Conservation (phyloP, 2,113 vertebrate genomes). For the Tautogolabrus adspersus region DNA sequence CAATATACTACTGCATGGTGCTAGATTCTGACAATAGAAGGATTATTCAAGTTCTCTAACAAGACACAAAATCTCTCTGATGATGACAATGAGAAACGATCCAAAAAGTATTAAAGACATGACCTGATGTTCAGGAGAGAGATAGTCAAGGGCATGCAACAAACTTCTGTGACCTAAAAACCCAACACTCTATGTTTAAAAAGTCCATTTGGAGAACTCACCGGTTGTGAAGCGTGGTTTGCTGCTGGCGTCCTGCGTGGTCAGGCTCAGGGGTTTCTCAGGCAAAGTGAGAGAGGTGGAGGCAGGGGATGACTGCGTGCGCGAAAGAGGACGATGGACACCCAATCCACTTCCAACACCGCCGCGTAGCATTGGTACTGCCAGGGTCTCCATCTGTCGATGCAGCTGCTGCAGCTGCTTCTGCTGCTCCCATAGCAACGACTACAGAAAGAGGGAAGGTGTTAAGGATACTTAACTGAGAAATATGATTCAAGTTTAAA, state of each 20-base stretch:
- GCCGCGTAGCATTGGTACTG: constrained; percentile 76
- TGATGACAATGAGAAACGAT: no score
- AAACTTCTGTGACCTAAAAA: no score
- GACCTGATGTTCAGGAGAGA: no score
- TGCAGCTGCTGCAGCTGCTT: constrained; percentile 88
- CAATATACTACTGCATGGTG: no score
- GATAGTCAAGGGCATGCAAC: no score
- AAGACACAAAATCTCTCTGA: no score
- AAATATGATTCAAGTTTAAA: not conserved
- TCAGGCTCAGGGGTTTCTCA: constrained; percentile 75
- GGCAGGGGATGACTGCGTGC: constrained; percentile 91
- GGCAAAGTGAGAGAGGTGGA: constrained; percentile 84
- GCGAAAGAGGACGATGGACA: constrained; percentile 88
- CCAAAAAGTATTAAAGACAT: no score
- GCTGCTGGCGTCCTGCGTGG: constrained; percentile 82
- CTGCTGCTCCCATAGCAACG: constrained; percentile 91
- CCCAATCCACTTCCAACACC: constrained; percentile 60
- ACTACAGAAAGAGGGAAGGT: constrained; percentile 67
- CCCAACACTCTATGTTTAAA: no score
- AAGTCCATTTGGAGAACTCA: constrained; percentile 53
- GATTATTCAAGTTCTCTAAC: no score
- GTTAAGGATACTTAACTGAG: not conserved
- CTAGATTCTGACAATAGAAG: no score
- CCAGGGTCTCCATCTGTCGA: constrained; percentile 85
- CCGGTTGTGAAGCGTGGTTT: constrained; percentile 91